These are phyloP conservation scores for Pungitius pungitius DNA, from an alignment of 2,113 vertebrate genomes.

Conservation along the genomic window DNA sequence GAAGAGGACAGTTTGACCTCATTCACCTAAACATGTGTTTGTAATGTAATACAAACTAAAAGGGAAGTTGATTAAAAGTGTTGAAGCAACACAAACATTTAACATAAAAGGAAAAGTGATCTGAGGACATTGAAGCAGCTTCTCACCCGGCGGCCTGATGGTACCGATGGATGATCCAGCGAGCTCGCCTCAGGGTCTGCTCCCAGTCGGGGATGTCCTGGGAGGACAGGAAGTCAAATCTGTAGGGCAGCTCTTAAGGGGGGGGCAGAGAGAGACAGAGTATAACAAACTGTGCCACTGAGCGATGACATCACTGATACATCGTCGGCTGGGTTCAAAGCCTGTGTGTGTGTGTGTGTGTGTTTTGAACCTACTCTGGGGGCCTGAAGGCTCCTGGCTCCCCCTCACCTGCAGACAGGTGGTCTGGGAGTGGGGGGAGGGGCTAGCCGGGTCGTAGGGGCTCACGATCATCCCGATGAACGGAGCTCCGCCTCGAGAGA, in stretches of 20 bases:
- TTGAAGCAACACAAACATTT: too few relatives aligned
- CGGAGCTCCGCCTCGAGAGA: constrained; percentile 95
- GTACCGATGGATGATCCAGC: constrained; percentile 96
- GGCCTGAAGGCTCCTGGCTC: constrained; percentile 82
- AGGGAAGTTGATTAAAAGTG: too few relatives aligned
- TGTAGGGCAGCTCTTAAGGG: constrained; percentile 90
- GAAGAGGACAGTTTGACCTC: neutral
- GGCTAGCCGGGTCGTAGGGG: constrained; percentile 92
- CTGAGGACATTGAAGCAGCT: too few relatives aligned
- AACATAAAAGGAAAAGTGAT: too few relatives aligned
- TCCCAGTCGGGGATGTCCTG: constrained; percentile 89
- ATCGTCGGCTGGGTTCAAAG: constrained; percentile 32
- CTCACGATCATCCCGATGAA: constrained; percentile 99
- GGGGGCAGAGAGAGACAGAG: constrained; percentile 15
- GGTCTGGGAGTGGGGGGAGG: constrained; percentile 92
- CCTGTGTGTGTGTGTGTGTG: constrained; percentile 3
- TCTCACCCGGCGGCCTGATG: constrained; percentile 85
- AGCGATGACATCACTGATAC: constrained; percentile 21
- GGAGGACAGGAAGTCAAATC: constrained; percentile 89
- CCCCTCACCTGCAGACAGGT: constrained; percentile 94
- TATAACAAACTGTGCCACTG: neutral
- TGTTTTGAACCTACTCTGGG: constrained; percentile 85
- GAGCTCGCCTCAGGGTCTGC: constrained; percentile 89
- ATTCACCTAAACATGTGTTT: too few relatives aligned
- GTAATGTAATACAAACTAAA: too few relatives aligned